These are phyloP conservation scores for Plebejus anna DNA, from an alignment of 2,888 invertebrate genomes.

Conservation along the genomic window DNA sequence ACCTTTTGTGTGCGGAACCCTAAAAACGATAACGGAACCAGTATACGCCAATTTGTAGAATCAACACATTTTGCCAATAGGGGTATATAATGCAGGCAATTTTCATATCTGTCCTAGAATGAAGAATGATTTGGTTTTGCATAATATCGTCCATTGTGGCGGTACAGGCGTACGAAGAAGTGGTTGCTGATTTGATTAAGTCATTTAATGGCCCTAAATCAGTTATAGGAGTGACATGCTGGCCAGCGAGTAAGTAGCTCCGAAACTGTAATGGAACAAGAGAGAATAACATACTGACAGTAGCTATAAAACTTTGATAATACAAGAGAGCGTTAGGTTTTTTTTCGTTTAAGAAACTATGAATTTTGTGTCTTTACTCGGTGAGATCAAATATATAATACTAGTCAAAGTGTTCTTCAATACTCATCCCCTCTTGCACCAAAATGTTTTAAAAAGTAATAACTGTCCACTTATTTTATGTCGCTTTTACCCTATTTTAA, in stretches of 20 bases:
- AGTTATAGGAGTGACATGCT: conserved; percentile 33
- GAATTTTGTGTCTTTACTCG: no score
- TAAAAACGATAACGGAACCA: conserved; percentile 25
- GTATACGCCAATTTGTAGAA: conserved; percentile 40
- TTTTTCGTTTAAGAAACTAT: no score
- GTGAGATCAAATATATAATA: neutral
- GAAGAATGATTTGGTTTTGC: conserved; percentile 21
- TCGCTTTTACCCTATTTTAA: neutral
- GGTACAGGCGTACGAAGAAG: conserved; percentile 26
- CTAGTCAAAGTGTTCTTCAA: no score
- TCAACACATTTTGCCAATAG: conserved; percentile 40
- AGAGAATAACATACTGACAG: neutral
- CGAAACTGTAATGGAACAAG: neutral
- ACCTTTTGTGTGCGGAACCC: no score
- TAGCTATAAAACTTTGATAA: neutral
- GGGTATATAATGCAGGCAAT: conserved; percentile 12
- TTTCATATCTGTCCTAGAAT: conserved; percentile 19
- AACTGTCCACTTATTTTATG: no score
- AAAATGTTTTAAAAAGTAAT: no score
- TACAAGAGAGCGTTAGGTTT: neutral
- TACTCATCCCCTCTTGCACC: no score
- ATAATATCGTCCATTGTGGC: conserved; percentile 23
- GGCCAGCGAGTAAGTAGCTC: conserved; percentile 32
- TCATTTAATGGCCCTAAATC: conserved; percentile 31
- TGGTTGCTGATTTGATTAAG: conserved; percentile 31